These are phyloP conservation scores for Eremobia ochroleuca DNA, from an alignment of 2,888 invertebrate species.

Conservation along the genomic window DNA sequence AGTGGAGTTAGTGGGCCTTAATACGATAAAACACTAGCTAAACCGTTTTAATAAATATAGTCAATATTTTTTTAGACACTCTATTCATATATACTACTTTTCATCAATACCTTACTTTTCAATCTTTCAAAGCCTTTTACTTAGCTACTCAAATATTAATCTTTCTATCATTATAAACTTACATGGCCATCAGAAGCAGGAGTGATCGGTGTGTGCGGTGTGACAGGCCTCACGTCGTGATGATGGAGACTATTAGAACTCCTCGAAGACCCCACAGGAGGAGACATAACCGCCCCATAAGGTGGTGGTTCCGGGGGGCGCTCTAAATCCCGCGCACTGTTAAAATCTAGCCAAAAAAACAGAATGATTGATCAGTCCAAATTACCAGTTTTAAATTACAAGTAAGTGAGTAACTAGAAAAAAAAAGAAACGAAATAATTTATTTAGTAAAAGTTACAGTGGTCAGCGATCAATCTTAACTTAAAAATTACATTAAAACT, in stretches of 20 bases:
- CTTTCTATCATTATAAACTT: slow-evolving; percentile 39
- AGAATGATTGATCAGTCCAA: slow-evolving; percentile 40
- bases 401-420: not conserved
- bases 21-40: not conserved
- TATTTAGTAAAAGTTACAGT: slow-evolving; percentile 7
- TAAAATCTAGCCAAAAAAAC: slow-evolving; percentile 76
- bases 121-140: not conserved
- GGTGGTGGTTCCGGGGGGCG: slow-evolving; percentile 86
- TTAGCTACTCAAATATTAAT: not conserved
- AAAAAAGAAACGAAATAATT: not conserved
- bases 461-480: slow-evolving; percentile 47
- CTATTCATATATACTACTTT: too few relatives aligned
- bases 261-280: slow-evolving; percentile 82
- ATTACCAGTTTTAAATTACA: slow-evolving; percentile 12
- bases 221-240: slow-evolving; percentile 80
- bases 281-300: slow-evolving; percentile 84
- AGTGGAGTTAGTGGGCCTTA: not conserved
- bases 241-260: slow-evolving; percentile 85
- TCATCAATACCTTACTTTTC: not conserved
- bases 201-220: slow-evolving; percentile 84
- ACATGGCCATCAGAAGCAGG: slow-evolving; percentile 88
- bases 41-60: not conserved
- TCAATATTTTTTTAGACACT: too few relatives aligned
- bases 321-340: slow-evolving; percentile 83
- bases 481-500: slow-evolving; percentile 53